Percentiles rank a stretch among this genome's conserved stretches.
phyloP scores from a whole-genome alignment of 2,888 invertebrate species.

The Subacronicta megacephala region DNA sequence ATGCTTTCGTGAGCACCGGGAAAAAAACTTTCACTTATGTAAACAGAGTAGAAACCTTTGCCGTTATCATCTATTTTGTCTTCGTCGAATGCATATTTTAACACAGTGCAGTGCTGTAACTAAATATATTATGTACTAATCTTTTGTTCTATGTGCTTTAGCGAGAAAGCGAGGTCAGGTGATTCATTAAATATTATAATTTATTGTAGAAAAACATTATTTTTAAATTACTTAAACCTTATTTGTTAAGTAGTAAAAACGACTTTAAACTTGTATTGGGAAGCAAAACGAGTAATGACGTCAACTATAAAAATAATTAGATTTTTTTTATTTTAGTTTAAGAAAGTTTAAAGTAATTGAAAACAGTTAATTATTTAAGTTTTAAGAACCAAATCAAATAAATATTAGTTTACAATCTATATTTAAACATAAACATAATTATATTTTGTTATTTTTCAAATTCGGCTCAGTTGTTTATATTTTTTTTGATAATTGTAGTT shows the following conservation, averaged over 20 bases:
- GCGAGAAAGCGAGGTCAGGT: slow-evolving; percentile 70
- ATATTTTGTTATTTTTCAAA: neutral
- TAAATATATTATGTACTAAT: slow-evolving; percentile 46
- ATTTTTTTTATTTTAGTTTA: too few species aligned
- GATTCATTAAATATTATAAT: slow-evolving; percentile 48
- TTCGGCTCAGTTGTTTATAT: neutral
- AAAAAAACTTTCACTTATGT: too few species aligned
- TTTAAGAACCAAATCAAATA: too few species aligned
- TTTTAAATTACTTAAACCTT: too few species aligned
- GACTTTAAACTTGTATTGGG: neutral
- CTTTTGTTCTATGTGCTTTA: slow-evolving; percentile 48
- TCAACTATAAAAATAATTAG: too few species aligned
- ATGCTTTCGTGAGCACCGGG: too few species aligned
- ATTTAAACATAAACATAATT: too few species aligned
- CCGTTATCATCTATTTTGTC: neutral
- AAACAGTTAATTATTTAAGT: too few species aligned
- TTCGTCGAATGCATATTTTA: slow-evolving; percentile 13
- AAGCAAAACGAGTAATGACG: neutral
- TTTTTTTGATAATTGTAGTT: neutral
- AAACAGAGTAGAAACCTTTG: neutral
- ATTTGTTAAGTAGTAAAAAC: neutral
- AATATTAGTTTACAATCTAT: too few species aligned
- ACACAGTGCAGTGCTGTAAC: slow-evolving; percentile 40
- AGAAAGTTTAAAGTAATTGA: too few species aligned
- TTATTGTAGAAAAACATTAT: too few species aligned